Evolutionary conservation across 2,113 vertebrate genomes (phyloP).

Genomic region (Misgurnus anguillicaudatus): DNA sequence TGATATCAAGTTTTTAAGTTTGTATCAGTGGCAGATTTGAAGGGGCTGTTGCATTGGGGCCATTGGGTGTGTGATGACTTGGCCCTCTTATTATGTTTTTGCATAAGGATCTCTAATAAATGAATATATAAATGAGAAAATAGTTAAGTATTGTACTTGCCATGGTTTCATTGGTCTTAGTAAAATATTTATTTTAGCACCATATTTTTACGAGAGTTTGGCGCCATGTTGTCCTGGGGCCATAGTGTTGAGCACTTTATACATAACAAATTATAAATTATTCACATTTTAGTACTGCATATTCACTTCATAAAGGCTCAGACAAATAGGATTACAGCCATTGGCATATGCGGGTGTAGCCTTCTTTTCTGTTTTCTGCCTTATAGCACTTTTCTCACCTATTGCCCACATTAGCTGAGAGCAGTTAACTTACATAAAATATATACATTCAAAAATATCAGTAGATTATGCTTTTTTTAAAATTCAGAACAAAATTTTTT

Average conservation of each 20-base stretch:
- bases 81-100: neutral
- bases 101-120: neutral
- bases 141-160: too few relatives aligned
- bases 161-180: too few relatives aligned
- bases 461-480: too few relatives aligned
- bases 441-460: too few relatives aligned
- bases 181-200: too few relatives aligned
- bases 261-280: too few relatives aligned
- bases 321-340: neutral
- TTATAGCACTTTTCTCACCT: neutral
- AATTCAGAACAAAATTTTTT: too few relatives aligned
- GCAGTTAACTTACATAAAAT: neutral
- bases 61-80: neutral
- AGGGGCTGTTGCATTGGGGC: neutral
- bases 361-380: neutral
- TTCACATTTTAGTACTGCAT: neutral
- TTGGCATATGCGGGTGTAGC: neutral
- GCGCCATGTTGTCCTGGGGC: too few relatives aligned
- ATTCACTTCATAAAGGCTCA: too few relatives aligned
- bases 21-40: neutral
- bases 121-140: neutral
- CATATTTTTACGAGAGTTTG: too few relatives aligned
- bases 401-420: neutral
- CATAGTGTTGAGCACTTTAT: too few relatives aligned
- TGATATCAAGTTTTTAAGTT: slow-evolving; percentile 6